Percentiles rank a stretch among this genome's conserved stretches.
These are phyloP conservation scores for Xyrichtys novacula DNA, from an alignment of 2,797 vertebrate genomes.

Conservation along the genomic window DNA sequence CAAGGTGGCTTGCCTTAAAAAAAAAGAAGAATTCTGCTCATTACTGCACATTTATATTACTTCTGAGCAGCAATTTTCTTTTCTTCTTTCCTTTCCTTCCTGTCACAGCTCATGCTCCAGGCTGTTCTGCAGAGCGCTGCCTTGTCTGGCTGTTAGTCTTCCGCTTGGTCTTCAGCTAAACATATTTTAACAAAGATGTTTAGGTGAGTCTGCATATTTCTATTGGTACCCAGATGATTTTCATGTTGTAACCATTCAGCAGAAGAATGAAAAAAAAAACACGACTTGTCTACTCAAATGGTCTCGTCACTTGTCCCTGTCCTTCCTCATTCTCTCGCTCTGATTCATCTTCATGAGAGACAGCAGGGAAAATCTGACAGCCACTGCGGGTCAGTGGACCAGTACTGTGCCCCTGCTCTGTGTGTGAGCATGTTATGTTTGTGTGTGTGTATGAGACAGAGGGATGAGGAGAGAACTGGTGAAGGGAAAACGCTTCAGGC, in stretches of 20 bases:
- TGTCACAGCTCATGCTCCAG: slow-evolving; percentile 24
- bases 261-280: slow-evolving; percentile 6
- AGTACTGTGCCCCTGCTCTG: slow-evolving; percentile 22
- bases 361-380: slow-evolving; percentile 55
- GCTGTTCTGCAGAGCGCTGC: slow-evolving; percentile 18
- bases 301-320: slow-evolving; percentile 49
- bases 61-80: slow-evolving; percentile 11
- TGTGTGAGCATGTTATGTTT: slow-evolving; percentile 21
- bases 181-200: slow-evolving; percentile 26
- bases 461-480: slow-evolving; percentile 1
- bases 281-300: slow-evolving; percentile 36
- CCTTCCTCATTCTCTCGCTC: slow-evolving; percentile 52
- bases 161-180: slow-evolving; percentile 9
- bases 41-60: slow-evolving; percentile 31
- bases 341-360: slow-evolving; percentile 63
- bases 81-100: neutral
- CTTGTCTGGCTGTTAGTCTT: slow-evolving; percentile 1
- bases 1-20: slow-evolving; percentile 64
- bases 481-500: slow-evolving; percentile 29
- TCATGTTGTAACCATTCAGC: slow-evolving; percentile 31
- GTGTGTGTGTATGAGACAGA: slow-evolving; percentile 34
- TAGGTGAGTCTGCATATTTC: neutral
- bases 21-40: slow-evolving; percentile 50
- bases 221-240: slow-evolving; percentile 11
- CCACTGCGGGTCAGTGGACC: slow-evolving; percentile 53